Evolutionary conservation across 2,797 vertebrate genomes (phyloP).

Genomic region (Hypotaenidia philippensis): DNA sequence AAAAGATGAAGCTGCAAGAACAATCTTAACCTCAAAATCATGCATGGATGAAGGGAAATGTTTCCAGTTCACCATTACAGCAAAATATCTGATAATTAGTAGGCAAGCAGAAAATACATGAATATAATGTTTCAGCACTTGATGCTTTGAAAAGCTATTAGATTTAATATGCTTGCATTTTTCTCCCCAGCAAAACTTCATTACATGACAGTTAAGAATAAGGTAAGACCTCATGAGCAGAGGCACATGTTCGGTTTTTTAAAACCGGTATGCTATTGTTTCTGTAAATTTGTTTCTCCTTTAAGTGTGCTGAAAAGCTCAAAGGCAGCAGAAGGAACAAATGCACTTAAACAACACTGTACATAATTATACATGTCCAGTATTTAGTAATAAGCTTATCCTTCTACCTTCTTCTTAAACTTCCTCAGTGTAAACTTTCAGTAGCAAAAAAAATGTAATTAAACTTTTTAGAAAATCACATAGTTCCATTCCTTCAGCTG

Average conservation of each 20-base stretch:
- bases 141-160: slow-evolving; percentile 18
- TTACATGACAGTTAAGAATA: slow-evolving; percentile 6
- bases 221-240: not conserved
- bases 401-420: not conserved
- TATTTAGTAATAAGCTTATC: slow-evolving; percentile 29
- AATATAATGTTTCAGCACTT: not conserved
- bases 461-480: not conserved
- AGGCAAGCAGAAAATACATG: not conserved
- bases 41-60: not conserved
- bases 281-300: slow-evolving; percentile 64
- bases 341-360: slow-evolving; percentile 26
- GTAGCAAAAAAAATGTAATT: not conserved
- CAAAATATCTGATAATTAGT: not conserved
- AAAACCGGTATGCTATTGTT: slow-evolving; percentile 5
- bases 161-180: slow-evolving; percentile 7
- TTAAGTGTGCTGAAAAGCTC: slow-evolving; percentile 41
- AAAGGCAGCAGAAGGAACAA: slow-evolving; percentile 33
- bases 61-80: not conserved
- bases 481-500: not conserved
- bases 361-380: slow-evolving; percentile 20
- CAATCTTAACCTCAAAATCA: not conserved
- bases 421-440: not conserved
- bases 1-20: not conserved
- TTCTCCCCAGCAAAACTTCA: not conserved
- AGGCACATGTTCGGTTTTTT: not conserved